Evolutionary conservation across 2,113 vertebrate genomes (phyloP).

Genomic region (Catharus fuscescens): DNA sequence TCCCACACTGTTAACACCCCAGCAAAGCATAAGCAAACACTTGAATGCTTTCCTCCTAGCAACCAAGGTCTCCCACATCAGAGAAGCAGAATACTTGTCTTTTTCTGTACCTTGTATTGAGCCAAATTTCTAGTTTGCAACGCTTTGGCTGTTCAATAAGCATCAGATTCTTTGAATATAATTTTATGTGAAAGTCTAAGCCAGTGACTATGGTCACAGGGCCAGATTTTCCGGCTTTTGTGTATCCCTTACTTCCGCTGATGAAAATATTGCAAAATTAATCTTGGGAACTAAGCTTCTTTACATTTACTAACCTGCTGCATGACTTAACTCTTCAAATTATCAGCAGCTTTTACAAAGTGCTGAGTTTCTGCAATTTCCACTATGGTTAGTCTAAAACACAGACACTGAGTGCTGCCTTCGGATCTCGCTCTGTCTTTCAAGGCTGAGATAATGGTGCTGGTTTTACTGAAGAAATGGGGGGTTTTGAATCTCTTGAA

Average conservation of each 20-base stretch:
- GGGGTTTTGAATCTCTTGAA: background rate
- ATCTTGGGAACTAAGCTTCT: background rate
- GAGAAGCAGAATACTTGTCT: background rate
- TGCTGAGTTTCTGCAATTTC: background rate
- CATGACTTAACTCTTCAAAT: background rate
- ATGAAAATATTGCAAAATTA: background rate
- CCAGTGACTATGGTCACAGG: background rate
- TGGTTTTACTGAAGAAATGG: background rate
- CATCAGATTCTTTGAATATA: background rate
- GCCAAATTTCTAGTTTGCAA: background rate
- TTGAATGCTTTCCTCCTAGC: constrained; percentile 66
- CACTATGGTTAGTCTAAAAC: background rate
- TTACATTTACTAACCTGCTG: background rate
- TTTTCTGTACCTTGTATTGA: background rate
- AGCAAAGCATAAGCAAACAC: constrained; percentile 27
- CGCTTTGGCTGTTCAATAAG: background rate
- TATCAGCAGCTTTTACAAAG: background rate
- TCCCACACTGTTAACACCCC: constrained; percentile 13
- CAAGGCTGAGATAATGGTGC: background rate
- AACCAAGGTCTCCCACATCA: constrained; percentile 66
- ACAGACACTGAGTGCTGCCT: background rate
- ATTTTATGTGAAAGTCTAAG: background rate
- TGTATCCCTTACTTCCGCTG: background rate
- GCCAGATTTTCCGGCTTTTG: background rate
- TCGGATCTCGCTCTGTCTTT: background rate